Conservation (phyloP, 2,113 vertebrate species). For the Saccopteryx leptura region DNA sequence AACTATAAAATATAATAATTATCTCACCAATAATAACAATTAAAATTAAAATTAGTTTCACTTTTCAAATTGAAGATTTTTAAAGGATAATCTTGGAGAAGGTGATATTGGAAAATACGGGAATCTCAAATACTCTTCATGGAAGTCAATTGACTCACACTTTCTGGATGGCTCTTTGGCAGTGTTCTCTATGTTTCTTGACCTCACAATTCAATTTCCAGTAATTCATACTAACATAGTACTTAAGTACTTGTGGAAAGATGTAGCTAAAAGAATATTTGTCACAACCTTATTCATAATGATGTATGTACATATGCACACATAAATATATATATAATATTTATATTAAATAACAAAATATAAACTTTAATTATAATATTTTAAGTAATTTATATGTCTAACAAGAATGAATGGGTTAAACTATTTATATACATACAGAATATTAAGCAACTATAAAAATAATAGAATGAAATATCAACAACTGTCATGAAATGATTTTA, state of each 20-base stretch:
- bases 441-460: background rate
- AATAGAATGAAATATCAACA: background rate
- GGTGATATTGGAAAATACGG: background rate
- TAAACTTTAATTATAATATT: background rate
- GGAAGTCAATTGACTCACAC: background rate
- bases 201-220: background rate
- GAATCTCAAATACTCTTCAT: background rate
- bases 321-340: background rate
- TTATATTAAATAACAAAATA: background rate
- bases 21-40: background rate
- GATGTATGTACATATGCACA: background rate
- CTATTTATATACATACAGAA: background rate
- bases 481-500: background rate
- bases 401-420: background rate
- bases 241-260: background rate
- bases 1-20: background rate
- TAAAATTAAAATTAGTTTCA: background rate
- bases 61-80: background rate
- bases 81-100: background rate
- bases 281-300: background rate
- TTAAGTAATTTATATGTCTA: constrained; percentile 32
- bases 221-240: background rate
- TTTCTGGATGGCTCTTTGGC: background rate
- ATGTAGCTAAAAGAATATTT: background rate
- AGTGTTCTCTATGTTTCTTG: background rate